Percentiles rank a stretch among this genome's conserved stretches.
Evolutionary conservation across 2,888 invertebrate species (phyloP).

Genomic region (Blomia tropicalis): DNA sequence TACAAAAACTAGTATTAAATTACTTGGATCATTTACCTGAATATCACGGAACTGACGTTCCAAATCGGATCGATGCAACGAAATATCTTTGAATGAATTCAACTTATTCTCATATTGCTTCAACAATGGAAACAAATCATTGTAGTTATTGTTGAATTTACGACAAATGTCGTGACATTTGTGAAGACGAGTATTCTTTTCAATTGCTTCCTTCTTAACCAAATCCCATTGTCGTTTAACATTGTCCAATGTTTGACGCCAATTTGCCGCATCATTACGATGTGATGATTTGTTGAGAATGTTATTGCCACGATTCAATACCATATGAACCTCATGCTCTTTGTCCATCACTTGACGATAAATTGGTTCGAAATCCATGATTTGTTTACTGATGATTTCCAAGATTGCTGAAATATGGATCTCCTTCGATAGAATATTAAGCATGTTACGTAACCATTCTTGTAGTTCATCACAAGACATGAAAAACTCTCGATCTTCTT

Average conservation of each 20-base stretch:
- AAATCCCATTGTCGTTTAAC: conserved; percentile 84
- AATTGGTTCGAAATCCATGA: conserved; percentile 70
- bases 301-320: conserved; percentile 79
- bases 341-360: conserved; percentile 71
- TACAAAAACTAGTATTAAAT: too few species aligned
- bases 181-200: conserved; percentile 62
- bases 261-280: conserved; percentile 30
- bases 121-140: conserved; percentile 73
- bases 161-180: conserved; percentile 74
- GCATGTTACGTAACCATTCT: conserved; percentile 70
- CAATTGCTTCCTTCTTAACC: conserved; percentile 67
- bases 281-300: conserved; percentile 56
- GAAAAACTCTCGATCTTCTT: conserved; percentile 74
- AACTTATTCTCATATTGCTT: conserved; percentile 68
- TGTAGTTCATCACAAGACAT: conserved; percentile 68
- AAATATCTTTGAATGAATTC: conserved; percentile 53
- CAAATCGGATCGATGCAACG: conserved; percentile 63
- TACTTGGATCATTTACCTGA: conserved; percentile 28
- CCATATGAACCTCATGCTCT: conserved; percentile 83
- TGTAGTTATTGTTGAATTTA: conserved; percentile 68
- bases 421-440: conserved; percentile 56
- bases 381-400: conserved; percentile 63
- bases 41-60: conserved; percentile 73
- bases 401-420: conserved; percentile 70
- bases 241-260: conserved; percentile 47